Conservation (phyloP, 1,140 invertebrate genomes). For the Aphelenchoides besseyi region DNA sequence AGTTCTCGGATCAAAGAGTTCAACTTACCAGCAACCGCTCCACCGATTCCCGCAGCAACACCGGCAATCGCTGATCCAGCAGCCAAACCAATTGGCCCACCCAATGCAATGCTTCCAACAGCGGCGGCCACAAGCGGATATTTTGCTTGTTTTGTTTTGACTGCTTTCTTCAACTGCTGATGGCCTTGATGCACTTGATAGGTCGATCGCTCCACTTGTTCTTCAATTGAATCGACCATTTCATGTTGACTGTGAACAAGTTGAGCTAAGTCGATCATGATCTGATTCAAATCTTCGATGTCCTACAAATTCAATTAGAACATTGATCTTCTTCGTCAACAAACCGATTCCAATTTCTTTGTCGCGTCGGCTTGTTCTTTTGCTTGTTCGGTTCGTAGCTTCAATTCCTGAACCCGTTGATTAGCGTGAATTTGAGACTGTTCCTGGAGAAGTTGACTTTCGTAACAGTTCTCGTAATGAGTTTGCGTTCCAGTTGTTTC, state of each 20-base stretch:
- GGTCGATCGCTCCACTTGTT: slow-evolving; percentile 22
- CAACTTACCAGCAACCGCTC: slow-evolving; percentile 22
- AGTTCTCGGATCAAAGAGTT: neutral
- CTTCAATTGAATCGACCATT: slow-evolving; percentile 30
- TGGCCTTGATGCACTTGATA: slow-evolving; percentile 23
- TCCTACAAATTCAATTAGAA: slow-evolving; percentile 22
- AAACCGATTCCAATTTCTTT: slow-evolving; percentile 11
- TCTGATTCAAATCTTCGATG: slow-evolving; percentile 32
- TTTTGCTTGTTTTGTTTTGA: slow-evolving; percentile 27
- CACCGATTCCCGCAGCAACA: slow-evolving; percentile 27
- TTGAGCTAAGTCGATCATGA: slow-evolving; percentile 27
- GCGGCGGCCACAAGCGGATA: slow-evolving; percentile 14
- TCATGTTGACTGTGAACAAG: slow-evolving; percentile 33
- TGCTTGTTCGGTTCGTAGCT: slow-evolving; percentile 14
- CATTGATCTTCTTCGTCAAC: neutral
- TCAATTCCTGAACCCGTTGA: neutral
- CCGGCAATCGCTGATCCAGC: slow-evolving; percentile 29
- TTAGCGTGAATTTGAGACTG: neutral
- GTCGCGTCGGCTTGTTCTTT: slow-evolving; percentile 23
- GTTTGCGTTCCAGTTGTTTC: slow-evolving; percentile 6
- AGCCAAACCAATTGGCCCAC: slow-evolving; percentile 26
- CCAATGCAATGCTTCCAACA: slow-evolving; percentile 20
- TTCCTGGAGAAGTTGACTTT: slow-evolving; percentile 16
- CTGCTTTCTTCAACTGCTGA: slow-evolving; percentile 26
- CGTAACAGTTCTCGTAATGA: neutral